Base-by-base conservation (phyloP, 2,888 invertebrate species). In the Rhingia rostrata region DNA sequence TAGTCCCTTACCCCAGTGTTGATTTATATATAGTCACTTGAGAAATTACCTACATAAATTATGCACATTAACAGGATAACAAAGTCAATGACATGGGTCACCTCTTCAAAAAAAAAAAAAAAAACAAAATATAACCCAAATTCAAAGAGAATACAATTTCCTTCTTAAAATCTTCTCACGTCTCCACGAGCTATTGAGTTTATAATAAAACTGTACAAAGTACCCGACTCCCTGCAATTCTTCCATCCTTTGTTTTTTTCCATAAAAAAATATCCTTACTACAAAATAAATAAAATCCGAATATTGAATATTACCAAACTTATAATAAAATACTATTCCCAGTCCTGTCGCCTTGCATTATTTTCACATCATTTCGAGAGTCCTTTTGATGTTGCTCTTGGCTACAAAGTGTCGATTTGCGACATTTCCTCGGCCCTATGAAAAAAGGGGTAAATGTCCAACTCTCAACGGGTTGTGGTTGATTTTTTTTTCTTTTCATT, bases 141-240 rank as follows among this genome's bases (percentile, higher is more conserved):
- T 30, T 51, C 49, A 30, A 58, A 37, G 53, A 47, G 6, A 54
- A 49, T 53, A 60, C 54, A 66, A 80, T 80, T 67, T 67, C 73
- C 73, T 72, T 33, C 75, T 63, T 54, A 49, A 51, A 86, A 86
- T 87, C 82, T 82, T 67, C 69, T 82, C 86, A 87, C 86, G 86
- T 87, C 87, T 86, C 84, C 86, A 53, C 78, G 86, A 72, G 86
- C 75, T 80, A 82, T 82, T 86, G 82, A 86, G 82, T 86, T 82
- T 86, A 73, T 86, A 86, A 86, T 87, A 86, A 86, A 85, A 79
- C 72, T 77, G 64, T 77, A 60, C 51, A 10, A 81, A 81, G 61
- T 75, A 63, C 58, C 35, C 22, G 7, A 49, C 10, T 7, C 22
- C 7, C 1, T 37, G 30, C 41, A 9, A 0, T 6, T 9, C n/a